Evolutionary conservation across 2,797 vertebrate genomes (phyloP).

Genomic region (Petrocephalus sullivani): DNA sequence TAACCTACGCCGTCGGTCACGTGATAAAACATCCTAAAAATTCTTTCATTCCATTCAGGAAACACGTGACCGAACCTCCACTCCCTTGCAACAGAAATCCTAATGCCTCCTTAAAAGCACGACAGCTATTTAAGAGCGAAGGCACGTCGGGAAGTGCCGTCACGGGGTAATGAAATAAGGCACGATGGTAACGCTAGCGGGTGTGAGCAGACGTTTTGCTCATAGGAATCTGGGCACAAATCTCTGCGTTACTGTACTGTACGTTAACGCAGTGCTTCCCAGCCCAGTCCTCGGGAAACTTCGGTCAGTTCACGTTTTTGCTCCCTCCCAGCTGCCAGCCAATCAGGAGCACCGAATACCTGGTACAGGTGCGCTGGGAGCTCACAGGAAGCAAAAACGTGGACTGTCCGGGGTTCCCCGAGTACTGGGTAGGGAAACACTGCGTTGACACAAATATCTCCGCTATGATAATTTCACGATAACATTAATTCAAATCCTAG

Average conservation of each 20-base stretch:
- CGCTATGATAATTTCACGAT: background rate
- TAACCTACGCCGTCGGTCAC: constrained; percentile 48
- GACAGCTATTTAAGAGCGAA: background rate
- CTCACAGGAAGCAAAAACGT: too few species aligned
- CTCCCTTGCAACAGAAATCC: background rate
- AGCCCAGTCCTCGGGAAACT: too few species aligned
- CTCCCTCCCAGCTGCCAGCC: too few species aligned
- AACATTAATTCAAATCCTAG: background rate
- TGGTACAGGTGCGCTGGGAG: too few species aligned
- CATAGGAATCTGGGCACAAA: background rate
- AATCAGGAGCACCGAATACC: too few species aligned
- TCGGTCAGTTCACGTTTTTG: too few species aligned
- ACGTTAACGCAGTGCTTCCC: background rate
- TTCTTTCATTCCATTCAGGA: constrained; percentile 28
- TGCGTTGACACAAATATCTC: background rate
- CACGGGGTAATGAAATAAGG: background rate
- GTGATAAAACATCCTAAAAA: constrained; percentile 48
- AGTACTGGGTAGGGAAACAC: too few species aligned
- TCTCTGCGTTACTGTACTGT: background rate
- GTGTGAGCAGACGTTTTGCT: background rate
- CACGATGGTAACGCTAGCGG: background rate
- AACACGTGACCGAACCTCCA: constrained; percentile 27
- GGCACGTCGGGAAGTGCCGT: background rate
- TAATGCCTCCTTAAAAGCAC: background rate
- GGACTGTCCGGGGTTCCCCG: too few species aligned